Evolutionary conservation across 2,888 invertebrate species (phyloP).

Genomic region (Lordiphosa fenestrarum): DNA sequence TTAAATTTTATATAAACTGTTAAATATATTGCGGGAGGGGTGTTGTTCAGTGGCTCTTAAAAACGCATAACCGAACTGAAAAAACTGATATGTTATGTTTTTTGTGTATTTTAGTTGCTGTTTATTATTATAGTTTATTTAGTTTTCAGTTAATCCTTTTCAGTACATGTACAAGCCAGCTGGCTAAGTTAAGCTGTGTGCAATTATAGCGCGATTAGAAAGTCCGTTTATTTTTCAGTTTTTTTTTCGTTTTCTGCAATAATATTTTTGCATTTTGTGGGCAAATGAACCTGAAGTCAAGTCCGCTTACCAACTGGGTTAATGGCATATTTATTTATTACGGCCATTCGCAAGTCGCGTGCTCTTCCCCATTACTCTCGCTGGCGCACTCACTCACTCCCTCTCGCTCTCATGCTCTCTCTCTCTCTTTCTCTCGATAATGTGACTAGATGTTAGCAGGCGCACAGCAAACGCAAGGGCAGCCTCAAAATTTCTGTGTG

Average conservation of each 20-base stretch:
- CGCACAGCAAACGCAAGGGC: slow-evolving; percentile 30
- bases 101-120: no score
- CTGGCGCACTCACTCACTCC: slow-evolving; percentile 9
- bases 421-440: slow-evolving; percentile 17
- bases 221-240: slow-evolving; percentile 42
- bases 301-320: slow-evolving; percentile 49
- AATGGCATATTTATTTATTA: slow-evolving; percentile 68
- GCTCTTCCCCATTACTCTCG: slow-evolving; percentile 17
- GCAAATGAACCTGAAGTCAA: slow-evolving; percentile 16
- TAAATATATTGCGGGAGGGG: no score
- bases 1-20: neutral
- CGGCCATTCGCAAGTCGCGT: slow-evolving; percentile 49
- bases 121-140: no score
- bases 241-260: neutral
- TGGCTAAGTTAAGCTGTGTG: slow-evolving; percentile 16
- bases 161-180: no score
- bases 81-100: no score
- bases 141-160: neutral
- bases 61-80: no score
- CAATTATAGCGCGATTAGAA: slow-evolving; percentile 77
- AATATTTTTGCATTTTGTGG: slow-evolving; percentile 22
- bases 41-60: no score
- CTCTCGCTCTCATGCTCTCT: slow-evolving; percentile 9
- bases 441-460: slow-evolving; percentile 31
- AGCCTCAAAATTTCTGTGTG: slow-evolving; percentile 7